A percentile compares a stretch with the other conserved stretches of the same genome.
Evolutionary conservation across 2,113 vertebrate species (phyloP).

Genomic region (Gracilinanus agilis): DNA sequence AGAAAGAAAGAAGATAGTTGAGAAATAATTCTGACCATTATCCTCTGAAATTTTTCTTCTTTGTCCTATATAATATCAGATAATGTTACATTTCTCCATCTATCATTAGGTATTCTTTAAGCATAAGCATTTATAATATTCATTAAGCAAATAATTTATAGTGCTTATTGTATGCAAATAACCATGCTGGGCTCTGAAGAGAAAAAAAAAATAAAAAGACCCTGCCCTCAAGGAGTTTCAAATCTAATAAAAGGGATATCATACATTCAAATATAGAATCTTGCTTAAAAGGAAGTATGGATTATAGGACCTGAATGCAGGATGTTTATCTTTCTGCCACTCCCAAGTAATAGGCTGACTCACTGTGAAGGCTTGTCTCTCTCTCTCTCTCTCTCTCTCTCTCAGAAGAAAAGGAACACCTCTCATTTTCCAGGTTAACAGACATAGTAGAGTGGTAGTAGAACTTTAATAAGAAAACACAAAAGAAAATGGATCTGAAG

Average conservation of each 20-base stretch:
- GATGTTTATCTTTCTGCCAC: neutral
- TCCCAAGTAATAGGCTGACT: neutral
- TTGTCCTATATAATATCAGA: neutral
- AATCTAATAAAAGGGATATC: neutral
- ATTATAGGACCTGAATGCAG: neutral
- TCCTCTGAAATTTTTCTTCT: neutral
- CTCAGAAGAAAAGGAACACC: neutral
- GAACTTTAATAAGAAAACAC: neutral
- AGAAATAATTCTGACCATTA: neutral
- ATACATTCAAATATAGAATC: neutral
- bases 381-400: neutral
- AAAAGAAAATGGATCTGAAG: neutral
- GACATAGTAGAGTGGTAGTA: neutral
- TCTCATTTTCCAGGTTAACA: neutral
- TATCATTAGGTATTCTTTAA: neutral
- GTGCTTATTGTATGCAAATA: neutral
- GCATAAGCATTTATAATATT: neutral
- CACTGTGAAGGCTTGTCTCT: neutral
- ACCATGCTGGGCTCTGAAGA: neutral
- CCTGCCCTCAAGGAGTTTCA: neutral
- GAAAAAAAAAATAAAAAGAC: accelerated
- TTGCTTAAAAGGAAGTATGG: neutral
- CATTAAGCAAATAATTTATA: neutral
- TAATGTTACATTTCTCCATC: too few species aligned
- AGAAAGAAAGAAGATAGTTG: neutral